Evolutionary conservation across 2,888 invertebrate species (phyloP).

Genomic region (Flabesymbios commensalis): DNA sequence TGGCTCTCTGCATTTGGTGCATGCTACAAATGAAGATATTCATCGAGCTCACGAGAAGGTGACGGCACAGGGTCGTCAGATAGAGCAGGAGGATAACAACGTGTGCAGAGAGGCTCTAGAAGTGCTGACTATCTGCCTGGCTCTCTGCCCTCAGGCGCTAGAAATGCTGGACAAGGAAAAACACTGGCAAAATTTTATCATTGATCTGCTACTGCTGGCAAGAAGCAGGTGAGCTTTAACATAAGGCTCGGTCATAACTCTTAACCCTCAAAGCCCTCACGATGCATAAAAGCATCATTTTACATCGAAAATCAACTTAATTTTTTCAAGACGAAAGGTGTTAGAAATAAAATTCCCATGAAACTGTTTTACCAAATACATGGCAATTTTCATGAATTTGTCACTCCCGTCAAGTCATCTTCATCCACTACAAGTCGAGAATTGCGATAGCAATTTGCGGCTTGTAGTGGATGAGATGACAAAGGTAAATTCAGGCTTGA

Average conservation of each 20-base stretch:
- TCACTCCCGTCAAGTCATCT: no score
- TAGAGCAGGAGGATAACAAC: constrained; percentile 60
- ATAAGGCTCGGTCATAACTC: neutral
- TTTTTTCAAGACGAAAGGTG: no score
- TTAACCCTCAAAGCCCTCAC: neutral
- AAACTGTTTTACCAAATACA: no score
- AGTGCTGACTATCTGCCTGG: constrained; percentile 85
- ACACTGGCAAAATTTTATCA: constrained; percentile 86
- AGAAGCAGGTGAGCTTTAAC: constrained; percentile 65
- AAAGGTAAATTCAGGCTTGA: no score
- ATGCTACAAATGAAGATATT: constrained; percentile 69
- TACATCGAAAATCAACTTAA: no score
- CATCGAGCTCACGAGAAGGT: constrained; percentile 67
- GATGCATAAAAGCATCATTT: no score
- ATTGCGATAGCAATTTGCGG: no score
- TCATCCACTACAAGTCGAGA: no score
- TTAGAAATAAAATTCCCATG: no score
- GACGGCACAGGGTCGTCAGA: no score
- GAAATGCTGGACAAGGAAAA: constrained; percentile 80
- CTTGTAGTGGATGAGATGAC: no score
- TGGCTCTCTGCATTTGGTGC: constrained; percentile 69
- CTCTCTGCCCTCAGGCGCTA: constrained; percentile 84
- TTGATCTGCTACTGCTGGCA: constrained; percentile 84
- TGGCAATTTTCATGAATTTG: no score
- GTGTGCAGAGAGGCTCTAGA: constrained; percentile 92